phyloP scores from a whole-genome alignment of 2,888 invertebrate species.

The Leptinotarsa peninsularis region DNA sequence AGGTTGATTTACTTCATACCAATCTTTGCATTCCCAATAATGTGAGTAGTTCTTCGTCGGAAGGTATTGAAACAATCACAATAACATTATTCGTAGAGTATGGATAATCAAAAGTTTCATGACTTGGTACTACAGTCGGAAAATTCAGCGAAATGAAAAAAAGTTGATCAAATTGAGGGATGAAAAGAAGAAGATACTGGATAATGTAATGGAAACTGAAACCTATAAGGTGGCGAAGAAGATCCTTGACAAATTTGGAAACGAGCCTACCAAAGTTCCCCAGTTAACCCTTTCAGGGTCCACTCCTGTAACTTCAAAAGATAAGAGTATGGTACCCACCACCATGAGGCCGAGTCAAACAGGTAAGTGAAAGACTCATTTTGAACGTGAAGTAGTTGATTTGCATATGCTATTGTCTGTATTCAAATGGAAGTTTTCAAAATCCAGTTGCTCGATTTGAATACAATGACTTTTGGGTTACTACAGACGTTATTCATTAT shows the following conservation, averaged over 20 bases:
- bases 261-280: slow-evolving; percentile 63
- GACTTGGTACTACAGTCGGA: slow-evolving; percentile 90
- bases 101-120: slow-evolving; percentile 77
- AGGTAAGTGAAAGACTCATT: slow-evolving; percentile 5
- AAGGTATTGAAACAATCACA: neutral
- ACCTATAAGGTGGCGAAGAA: slow-evolving; percentile 95
- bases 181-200: slow-evolving; percentile 90
- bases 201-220: slow-evolving; percentile 97
- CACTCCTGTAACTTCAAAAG: slow-evolving; percentile 25
- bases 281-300: slow-evolving; percentile 36
- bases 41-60: slow-evolving; percentile 73
- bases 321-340: slow-evolving; percentile 31
- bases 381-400: slow-evolving; percentile 3
- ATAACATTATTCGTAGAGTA: slow-evolving; percentile 45
- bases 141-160: slow-evolving; percentile 81
- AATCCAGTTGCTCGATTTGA: neutral
- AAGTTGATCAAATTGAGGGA: slow-evolving; percentile 78
- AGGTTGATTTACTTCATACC: slow-evolving; percentile 83
- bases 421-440: slow-evolving; percentile 22
- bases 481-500: neutral
- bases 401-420: slow-evolving; percentile 21
- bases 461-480: neutral
- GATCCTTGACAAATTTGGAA: slow-evolving; percentile 88
- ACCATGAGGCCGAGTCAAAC: slow-evolving; percentile 28
- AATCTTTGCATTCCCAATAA: slow-evolving; percentile 81